phyloP scores from a whole-genome alignment of 1,140 invertebrate species.

The Drosophila micromelanica region DNA sequence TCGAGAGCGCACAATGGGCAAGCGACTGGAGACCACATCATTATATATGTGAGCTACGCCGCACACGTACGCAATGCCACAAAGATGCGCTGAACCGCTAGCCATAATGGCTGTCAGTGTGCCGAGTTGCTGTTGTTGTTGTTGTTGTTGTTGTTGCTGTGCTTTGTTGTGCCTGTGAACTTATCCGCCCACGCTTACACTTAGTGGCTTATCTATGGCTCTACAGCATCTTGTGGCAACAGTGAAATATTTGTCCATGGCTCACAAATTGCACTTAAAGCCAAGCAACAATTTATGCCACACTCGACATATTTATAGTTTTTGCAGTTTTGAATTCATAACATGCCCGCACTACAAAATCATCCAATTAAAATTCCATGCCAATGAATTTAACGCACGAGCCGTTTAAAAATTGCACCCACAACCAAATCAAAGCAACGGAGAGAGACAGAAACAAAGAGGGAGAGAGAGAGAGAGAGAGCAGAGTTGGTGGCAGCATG shows the following conservation, averaged over 20 bases:
- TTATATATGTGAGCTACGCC: slow-evolving; percentile 49
- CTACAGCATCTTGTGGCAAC: slow-evolving; percentile 53
- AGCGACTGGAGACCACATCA: slow-evolving; percentile 70
- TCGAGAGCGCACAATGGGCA: slow-evolving; percentile 56
- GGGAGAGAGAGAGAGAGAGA: neutral
- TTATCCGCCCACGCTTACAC: slow-evolving; percentile 50
- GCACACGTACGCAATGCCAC: slow-evolving; percentile 20
- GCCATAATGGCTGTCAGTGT: slow-evolving; percentile 41
- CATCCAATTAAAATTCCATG: slow-evolving; percentile 82
- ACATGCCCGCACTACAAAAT: slow-evolving; percentile 58
- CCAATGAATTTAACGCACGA: slow-evolving; percentile 76
- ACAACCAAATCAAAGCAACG: neutral
- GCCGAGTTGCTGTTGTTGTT: neutral
- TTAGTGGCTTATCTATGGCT: slow-evolving; percentile 69
- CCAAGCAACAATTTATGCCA: slow-evolving; percentile 49
- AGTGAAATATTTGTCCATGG: slow-evolving; percentile 64
- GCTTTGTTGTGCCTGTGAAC: slow-evolving; percentile 27
- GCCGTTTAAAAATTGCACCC: slow-evolving; percentile 55
- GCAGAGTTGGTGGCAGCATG: neutral
- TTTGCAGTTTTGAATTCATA: slow-evolving; percentile 36
- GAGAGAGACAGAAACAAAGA: neutral
- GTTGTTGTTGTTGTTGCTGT: slow-evolving; percentile 13
- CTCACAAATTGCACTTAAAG: slow-evolving; percentile 39
- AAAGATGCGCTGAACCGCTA: slow-evolving; percentile 3
- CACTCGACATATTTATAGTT: slow-evolving; percentile 39